phyloP scores from a whole-genome alignment of 2,888 invertebrate species.

The Teinopalpus imperialis region DNA sequence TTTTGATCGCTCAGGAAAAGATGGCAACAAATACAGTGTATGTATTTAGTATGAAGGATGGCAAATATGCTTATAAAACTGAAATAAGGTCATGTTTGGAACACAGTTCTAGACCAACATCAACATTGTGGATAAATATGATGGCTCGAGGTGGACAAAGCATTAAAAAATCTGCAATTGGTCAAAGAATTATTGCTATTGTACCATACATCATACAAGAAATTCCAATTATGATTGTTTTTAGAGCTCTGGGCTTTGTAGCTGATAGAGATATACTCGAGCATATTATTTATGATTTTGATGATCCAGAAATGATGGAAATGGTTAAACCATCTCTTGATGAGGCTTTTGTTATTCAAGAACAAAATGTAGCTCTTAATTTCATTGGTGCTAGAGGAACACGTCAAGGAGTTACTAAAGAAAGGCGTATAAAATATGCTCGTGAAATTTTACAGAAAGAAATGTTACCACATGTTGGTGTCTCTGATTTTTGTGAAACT shows the following conservation, averaged over 20 bases:
- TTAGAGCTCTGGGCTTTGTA: conserved; percentile 99
- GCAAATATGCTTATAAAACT: conserved; percentile 99
- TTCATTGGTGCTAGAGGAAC: conserved; percentile 99
- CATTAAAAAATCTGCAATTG: conserved; percentile 99
- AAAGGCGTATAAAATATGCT: conserved; percentile 99
- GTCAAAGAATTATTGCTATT: conserved; percentile 98
- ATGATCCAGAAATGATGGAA: conserved; percentile 99
- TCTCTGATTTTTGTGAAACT: conserved; percentile 99
- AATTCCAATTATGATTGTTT: conserved; percentile 99
- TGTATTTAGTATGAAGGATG: conserved; percentile 99
- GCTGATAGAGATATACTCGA: conserved; percentile 99
- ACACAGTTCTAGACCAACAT: conserved; percentile 95
- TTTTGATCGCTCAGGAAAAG: conserved; percentile 99
- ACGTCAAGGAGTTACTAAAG: conserved; percentile 98
- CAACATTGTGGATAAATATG: conserved; percentile 99
- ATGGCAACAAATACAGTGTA: conserved; percentile 99
- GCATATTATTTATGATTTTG: conserved; percentile 99
- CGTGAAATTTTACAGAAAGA: conserved; percentile 99
- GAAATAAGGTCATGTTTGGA: conserved; percentile 93
- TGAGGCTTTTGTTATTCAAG: conserved; percentile 99
- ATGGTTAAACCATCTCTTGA: conserved; percentile 99
- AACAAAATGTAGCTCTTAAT: conserved; percentile 98
- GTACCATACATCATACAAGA: conserved; percentile 99
- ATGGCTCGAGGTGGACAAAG: conserved; percentile 99
- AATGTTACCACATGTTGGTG: conserved; percentile 99